Evolutionary conservation across 2,797 vertebrate genomes (phyloP).

Genomic region (Naso thynnoides): DNA sequence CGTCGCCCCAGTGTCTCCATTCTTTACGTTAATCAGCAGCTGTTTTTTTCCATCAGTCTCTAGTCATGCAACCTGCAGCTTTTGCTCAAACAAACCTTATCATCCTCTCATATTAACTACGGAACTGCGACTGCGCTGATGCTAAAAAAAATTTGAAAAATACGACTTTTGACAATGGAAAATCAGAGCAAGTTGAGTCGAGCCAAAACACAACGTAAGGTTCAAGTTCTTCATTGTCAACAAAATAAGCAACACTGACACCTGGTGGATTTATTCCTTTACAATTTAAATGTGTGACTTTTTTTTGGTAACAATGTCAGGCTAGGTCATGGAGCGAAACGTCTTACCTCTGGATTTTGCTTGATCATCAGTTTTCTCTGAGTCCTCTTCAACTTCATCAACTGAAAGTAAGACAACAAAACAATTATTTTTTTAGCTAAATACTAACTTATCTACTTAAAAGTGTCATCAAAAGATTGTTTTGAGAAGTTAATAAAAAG

Average conservation of each 20-base stretch:
- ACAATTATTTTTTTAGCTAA: not conserved
- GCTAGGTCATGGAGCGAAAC: not conserved
- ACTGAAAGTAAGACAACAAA: conserved; percentile 63
- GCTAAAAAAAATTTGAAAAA: not conserved
- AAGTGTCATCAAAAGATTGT: not conserved
- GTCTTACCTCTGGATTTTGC: conserved; percentile 77
- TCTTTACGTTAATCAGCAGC: no score
- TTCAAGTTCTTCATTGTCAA: not conserved
- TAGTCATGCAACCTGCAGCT: no score
- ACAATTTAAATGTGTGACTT: not conserved
- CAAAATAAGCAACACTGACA: conserved; percentile 58
- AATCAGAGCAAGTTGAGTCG: not conserved
- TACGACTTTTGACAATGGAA: not conserved
- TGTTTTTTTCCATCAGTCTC: no score
- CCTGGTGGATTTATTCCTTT: conserved; percentile 59
- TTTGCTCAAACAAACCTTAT: no score
- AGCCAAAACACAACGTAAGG: not conserved
- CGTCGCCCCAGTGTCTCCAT: no score
- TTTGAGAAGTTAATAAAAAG: not conserved
- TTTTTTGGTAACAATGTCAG: not conserved
- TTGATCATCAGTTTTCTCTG: conserved; percentile 69
- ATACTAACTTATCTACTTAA: no score
- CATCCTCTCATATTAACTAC: no score
- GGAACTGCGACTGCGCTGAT: not conserved
- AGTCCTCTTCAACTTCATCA: conserved; percentile 63